Evolutionary conservation across 2,113 vertebrate genomes (phyloP).

Genomic region (Hemichromis elongatus): DNA sequence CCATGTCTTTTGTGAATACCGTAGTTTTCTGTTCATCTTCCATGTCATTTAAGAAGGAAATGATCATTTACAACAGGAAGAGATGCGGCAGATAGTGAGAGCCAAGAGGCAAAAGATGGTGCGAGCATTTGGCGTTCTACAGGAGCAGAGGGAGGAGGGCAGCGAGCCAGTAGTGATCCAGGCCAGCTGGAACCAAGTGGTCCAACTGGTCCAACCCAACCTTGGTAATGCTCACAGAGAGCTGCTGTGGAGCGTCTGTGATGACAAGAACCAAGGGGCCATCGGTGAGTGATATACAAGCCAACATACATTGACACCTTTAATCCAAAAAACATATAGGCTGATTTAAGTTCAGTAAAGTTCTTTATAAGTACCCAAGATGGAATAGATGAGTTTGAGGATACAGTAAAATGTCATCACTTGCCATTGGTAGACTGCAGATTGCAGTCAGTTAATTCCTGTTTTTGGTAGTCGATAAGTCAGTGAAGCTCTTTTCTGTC

Average conservation of each 20-base stretch:
- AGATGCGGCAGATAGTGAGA: constrained; percentile 85
- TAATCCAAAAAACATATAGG: background rate
- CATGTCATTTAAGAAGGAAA: background rate
- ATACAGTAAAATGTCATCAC: too few species aligned
- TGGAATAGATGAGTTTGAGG: background rate
- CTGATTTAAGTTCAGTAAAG: background rate
- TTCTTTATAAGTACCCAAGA: background rate
- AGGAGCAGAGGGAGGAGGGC: constrained; percentile 71
- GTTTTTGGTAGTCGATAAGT: too few species aligned
- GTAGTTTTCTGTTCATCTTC: background rate
- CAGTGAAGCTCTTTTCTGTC: too few species aligned
- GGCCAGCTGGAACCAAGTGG: constrained; percentile 79
- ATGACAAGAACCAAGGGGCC: constrained; percentile 76
- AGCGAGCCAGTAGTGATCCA: constrained; percentile 74
- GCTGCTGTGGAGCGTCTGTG: constrained; percentile 82
- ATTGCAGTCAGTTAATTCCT: too few species aligned
- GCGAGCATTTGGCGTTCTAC: constrained; percentile 84
- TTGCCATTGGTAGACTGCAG: too few species aligned
- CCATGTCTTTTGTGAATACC: background rate
- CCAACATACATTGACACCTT: background rate
- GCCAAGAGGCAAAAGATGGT: constrained; percentile 88
- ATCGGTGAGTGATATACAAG: constrained; percentile 72
- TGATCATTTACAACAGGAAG: constrained; percentile 74
- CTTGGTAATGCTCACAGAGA: constrained; percentile 81
- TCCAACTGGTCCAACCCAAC: constrained; percentile 77